Evolutionary conservation across 2,888 invertebrate genomes (phyloP).

Genomic region (Drepanosiphum platanoidis): DNA sequence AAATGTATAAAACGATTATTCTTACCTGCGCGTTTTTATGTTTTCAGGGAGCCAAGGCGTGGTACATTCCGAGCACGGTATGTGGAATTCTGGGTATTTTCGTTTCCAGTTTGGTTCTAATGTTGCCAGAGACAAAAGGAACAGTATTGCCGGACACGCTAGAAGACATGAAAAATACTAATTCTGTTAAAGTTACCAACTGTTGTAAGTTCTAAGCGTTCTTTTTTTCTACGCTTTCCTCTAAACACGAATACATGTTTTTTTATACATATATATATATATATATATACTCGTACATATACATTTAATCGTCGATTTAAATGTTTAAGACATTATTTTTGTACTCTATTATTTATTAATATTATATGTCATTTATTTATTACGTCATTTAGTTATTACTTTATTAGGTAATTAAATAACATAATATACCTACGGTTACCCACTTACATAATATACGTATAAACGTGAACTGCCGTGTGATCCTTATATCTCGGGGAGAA

Average conservation of each 20-base stretch:
- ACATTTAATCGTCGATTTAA: neutral
- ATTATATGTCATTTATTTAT: neutral
- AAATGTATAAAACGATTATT: neutral
- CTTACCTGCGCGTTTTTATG: conserved; percentile 2
- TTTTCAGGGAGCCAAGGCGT: conserved; percentile 68
- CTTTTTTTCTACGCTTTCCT: neutral
- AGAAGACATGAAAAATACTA: conserved; percentile 65
- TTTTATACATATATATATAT: no score
- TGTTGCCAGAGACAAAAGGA: conserved; percentile 74
- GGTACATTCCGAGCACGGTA: conserved; percentile 72
- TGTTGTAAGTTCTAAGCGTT: conserved; percentile 34
- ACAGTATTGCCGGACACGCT: conserved; percentile 69
- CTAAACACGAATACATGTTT: neutral
- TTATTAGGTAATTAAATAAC: no score
- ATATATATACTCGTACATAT: neutral
- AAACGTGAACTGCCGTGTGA: no score
- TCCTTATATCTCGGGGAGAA: no score
- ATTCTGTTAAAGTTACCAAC: conserved; percentile 28
- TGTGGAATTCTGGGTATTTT: conserved; percentile 71
- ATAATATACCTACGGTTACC: no score
- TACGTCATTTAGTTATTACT: no score
- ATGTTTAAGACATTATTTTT: neutral
- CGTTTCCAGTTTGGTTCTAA: conserved; percentile 70
- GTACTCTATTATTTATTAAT: neutral
- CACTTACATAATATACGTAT: no score